Base-by-base conservation (phyloP, 2,888 invertebrate genomes). In the Amitus sp. region DNA sequence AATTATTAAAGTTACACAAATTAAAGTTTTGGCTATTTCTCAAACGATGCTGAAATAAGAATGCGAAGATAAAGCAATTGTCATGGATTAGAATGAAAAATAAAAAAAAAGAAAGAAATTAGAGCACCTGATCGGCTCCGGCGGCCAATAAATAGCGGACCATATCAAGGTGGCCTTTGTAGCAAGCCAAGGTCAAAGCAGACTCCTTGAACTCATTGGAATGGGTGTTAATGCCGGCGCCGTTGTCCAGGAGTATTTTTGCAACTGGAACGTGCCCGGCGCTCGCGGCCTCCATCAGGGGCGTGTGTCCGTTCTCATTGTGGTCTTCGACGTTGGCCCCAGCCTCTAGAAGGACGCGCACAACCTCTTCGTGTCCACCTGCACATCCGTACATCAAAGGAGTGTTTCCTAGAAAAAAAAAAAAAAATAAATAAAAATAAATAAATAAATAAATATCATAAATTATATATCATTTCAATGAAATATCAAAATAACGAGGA, bases 201-300 rank as follows among this genome's bases (percentile, higher is more conserved):
- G 96, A 96, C 85, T 99, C 99, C 84, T 99, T 97, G 84, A 98
- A 98, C 86, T 98, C 97, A 85, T 97, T 97, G 56, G 97, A 97
- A 85, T 98, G 97, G 67, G 98, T 96, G 87, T 98, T 98, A 78
- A 98, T 98, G 71, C 96, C 96, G 66, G 98, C 98, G 64, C 98
- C 98, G 83, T 95, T 91, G 71, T 94, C 91, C 51, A 98, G 86
- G 47, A 98, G 87, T 77, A 96, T 90, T 86, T 93, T 93, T 1
- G 96, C 96, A 10, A 96, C 93, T 79, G 90, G 92, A 63, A 95
- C 95, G 84, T 96, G 95, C 0, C 97, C 97, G 23, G 96, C 95
- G 60, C 94, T 95, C 37, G 96, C 96, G 34, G 98, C 98, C 87
- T 99, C 98, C 98, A 99, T 99, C 70, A 99, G 87, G 42, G 98